Base-by-base conservation (phyloP, 2,113 vertebrate species). In the Actinemys pallida region DNA sequence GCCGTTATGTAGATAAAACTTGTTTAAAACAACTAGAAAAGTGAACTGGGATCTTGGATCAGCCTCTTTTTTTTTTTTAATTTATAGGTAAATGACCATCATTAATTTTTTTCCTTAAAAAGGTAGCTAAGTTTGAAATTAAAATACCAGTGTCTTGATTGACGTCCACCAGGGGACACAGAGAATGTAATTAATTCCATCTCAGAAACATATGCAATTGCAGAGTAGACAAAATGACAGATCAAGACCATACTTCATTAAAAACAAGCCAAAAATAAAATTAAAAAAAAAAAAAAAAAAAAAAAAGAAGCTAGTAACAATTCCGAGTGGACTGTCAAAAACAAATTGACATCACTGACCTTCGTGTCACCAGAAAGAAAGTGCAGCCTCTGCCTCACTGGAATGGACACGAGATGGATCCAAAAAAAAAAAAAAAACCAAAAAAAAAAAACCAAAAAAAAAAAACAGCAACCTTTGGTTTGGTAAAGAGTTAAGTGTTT, bases 391-490 rank as follows among this genome's bases (percentile, higher is more conserved):
- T 96, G 97, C 98, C 96, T 97, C 97, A 97, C 96, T 97, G 97
- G 98, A 98, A 98, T 97, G 97, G 98, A 98, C 96, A 98, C 92
- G 93, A 62, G 98, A 98, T 98, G 97, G 97, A 98, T 98, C 93
- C 78, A 95, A 97, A 50, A 57, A 57, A 56, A 81, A 95, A 7
- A 42, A 42, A 42, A 97, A 97, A 93, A 97, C 98, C 96, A 98
- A 97, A 93, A 98, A 83, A 95, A 97, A 97, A 54, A 54, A 54
- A 17, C 2, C 17, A 53, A 19, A 53, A 19, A 53, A 8, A 20
- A 52, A 98, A 97, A 98, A 97, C 94, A 98, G 98, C 96, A 98
- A 98, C 98, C 98, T 98, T 98, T 98, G 98, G 98, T 98, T 98
- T 98, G 98, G 97, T 98, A 98, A 97, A 97, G 97, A 97, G 95